A percentile compares a stretch with the other conserved stretches of the same genome.
phyloP scores from a whole-genome alignment of 2,888 invertebrate species.

The Pseudoips prasinana region DNA sequence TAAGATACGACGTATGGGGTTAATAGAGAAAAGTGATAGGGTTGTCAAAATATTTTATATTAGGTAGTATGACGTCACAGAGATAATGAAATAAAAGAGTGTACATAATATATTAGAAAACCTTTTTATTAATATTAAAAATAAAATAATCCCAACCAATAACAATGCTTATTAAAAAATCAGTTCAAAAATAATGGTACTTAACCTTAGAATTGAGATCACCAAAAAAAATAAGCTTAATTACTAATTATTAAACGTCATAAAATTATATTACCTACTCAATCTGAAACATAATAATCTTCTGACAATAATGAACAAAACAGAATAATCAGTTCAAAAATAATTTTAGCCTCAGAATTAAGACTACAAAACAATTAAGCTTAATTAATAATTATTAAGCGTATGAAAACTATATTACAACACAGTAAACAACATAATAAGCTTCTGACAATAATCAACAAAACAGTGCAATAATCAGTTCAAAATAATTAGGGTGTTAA shows the following conservation, averaged over 20 bases:
- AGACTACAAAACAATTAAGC: slow-evolving; percentile 10
- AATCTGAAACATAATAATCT: slow-evolving; percentile 3
- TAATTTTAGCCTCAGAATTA: slow-evolving; percentile 11
- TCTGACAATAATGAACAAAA: slow-evolving; percentile 4
- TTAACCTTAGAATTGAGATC: slow-evolving; percentile 2
- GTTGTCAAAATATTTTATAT: slow-evolving; percentile 11
- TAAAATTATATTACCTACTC: slow-evolving; percentile 3
- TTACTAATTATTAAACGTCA: slow-evolving; percentile 3
- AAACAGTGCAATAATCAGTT: slow-evolving; percentile 10
- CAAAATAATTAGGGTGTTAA: slow-evolving; percentile 8
- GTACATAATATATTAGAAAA: slow-evolving; percentile 12
- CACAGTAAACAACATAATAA: slow-evolving; percentile 9
- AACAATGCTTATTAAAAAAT: slow-evolving; percentile 2
- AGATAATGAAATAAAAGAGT: slow-evolving; percentile 8
- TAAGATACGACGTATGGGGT: slow-evolving; percentile 15
- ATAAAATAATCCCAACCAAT: slow-evolving; percentile 5
- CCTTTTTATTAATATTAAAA: slow-evolving; percentile 10
- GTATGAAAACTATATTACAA: slow-evolving; percentile 9
- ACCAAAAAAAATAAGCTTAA: slow-evolving; percentile 2
- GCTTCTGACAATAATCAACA: slow-evolving; percentile 13
- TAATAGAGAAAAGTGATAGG: slow-evolving; percentile 15
- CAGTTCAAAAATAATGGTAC: slow-evolving; percentile 2
- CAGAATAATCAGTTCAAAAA: slow-evolving; percentile 5
- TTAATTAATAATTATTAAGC: slow-evolving; percentile 12
- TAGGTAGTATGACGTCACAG: slow-evolving; percentile 5